Evolutionary conservation across 2,113 vertebrate species (phyloP).

Genomic region (Salminus brasiliensis): DNA sequence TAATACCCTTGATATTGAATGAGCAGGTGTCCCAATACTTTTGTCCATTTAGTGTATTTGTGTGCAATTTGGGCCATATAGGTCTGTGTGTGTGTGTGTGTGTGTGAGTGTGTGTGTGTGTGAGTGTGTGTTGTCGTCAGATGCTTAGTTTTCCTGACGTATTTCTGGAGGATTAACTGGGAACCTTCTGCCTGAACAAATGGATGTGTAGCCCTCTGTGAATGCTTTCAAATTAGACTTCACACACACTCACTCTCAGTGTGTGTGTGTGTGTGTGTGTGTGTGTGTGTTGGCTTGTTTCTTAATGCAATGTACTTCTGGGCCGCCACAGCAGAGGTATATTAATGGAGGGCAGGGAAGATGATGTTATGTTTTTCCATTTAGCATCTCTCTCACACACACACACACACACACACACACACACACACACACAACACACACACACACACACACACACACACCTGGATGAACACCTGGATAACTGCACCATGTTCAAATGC

Average conservation of each 20-base stretch:
- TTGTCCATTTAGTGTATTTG: no score
- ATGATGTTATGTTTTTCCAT: slow-evolving; percentile 15
- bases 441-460: no score
- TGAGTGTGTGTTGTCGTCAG: slow-evolving; percentile 6
- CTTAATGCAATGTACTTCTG: slow-evolving; percentile 48
- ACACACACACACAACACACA: no score
- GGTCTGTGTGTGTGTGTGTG: not conserved
- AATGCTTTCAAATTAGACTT: slow-evolving; percentile 55
- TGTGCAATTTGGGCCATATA: slow-evolving; percentile 18
- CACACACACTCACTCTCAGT: not conserved
- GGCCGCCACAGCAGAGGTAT: slow-evolving; percentile 23
- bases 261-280: slow-evolving; percentile 25
- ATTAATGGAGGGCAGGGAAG: not conserved
- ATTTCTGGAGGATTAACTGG: slow-evolving; percentile 53
- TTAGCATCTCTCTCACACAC: slow-evolving; percentile 12
- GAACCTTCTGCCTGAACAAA: slow-evolving; percentile 54
- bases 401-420: slow-evolving; percentile 11
- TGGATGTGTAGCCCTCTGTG: slow-evolving; percentile 59
- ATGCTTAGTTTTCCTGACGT: slow-evolving; percentile 48
- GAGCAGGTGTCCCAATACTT: no score
- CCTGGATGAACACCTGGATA: no score
- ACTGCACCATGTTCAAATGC: no score
- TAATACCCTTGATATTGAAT: no score
- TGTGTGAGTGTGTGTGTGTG: slow-evolving; percentile 15
- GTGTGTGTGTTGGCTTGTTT: slow-evolving; percentile 10